Evolutionary conservation across 2,113 vertebrate species (phyloP), one percentile per base, ranked within the genome.

Genomic region (Phalacrocorax pelagicus): DNA sequence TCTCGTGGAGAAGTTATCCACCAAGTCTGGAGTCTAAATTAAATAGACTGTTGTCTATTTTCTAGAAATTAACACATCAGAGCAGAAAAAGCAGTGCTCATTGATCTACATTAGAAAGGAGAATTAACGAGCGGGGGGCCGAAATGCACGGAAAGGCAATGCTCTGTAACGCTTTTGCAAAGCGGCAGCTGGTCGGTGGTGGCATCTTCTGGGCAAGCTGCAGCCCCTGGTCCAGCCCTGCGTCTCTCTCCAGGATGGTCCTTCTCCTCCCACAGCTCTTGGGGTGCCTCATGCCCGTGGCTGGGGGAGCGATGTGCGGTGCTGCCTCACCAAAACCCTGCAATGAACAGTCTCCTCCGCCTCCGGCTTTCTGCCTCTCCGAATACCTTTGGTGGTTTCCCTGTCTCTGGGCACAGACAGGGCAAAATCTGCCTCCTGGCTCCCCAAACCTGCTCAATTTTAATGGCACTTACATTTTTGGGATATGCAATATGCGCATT

Each of bases 21-120:
- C 75, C 20, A 15, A 79, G 83, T 34, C 61, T 38, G 83, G 75
- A 63, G 90, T 44, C 34, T 49, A 15, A 80, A 91, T 96, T 75
- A 81, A 86, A 70, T 0, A n/a, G 79, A 17, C 26, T 92, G 94
- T 86, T 88, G 90, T 90, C 88, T 75, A 2, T 80, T 96, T 96
- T 86, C 55, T 34, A 29, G 92, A 93, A 92, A 94, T 95, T 71
- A 88, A 71, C 85, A 86, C 57, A 55, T 90, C 83, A 90, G 94
- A 88, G 82, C 58, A 52, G 82, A 3, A 57, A 87, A 81, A 88
- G 7, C 2, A 6, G 54, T 12, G 32, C 62, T 83, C n/a, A 19
- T 72, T 72, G 70, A 72, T 94, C 75, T 61, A 21, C 63, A 5
- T 55, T 42, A 82, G 82, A 38, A 65, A 70, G 27, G 55, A 59